Conservation (phyloP, 2,113 vertebrate species). For the Chamaea fasciata region DNA sequence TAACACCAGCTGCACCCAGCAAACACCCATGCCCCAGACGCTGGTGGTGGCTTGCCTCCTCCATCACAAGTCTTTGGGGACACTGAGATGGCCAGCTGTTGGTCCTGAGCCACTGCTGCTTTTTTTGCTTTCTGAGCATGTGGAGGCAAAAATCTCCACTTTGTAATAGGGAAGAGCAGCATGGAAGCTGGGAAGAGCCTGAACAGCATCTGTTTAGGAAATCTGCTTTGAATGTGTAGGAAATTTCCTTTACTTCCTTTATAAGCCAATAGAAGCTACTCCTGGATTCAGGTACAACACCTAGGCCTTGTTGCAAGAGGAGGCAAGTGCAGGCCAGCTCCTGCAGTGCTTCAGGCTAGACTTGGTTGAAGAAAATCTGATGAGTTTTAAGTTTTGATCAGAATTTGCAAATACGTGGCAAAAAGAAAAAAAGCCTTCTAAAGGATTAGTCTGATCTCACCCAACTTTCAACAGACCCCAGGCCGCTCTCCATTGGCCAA, state of each 20-base stretch:
- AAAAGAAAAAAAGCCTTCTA: neutral
- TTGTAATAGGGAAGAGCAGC: neutral
- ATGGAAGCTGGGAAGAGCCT: neutral
- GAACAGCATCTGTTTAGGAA: neutral
- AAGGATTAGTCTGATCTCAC: neutral
- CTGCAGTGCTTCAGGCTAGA: neutral
- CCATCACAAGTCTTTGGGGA: too few relatives aligned
- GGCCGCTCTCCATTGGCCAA: neutral
- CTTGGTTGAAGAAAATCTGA: neutral
- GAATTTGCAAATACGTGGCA: neutral
- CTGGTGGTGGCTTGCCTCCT: neutral
- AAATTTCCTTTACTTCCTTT: neutral
- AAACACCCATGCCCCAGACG: neutral
- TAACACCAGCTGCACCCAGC: neutral
- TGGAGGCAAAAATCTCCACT: neutral
- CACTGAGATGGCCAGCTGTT: fast-evolving
- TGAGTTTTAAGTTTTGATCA: neutral
- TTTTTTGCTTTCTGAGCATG: neutral
- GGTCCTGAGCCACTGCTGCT: neutral
- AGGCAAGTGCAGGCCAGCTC: neutral
- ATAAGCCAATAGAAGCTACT: neutral
- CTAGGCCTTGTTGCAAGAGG: neutral
- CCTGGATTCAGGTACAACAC: neutral
- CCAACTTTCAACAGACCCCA: neutral
- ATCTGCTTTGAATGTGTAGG: neutral